Base-by-base conservation (phyloP, 2,888 invertebrate species). In the Nemotelus nigrinus region DNA sequence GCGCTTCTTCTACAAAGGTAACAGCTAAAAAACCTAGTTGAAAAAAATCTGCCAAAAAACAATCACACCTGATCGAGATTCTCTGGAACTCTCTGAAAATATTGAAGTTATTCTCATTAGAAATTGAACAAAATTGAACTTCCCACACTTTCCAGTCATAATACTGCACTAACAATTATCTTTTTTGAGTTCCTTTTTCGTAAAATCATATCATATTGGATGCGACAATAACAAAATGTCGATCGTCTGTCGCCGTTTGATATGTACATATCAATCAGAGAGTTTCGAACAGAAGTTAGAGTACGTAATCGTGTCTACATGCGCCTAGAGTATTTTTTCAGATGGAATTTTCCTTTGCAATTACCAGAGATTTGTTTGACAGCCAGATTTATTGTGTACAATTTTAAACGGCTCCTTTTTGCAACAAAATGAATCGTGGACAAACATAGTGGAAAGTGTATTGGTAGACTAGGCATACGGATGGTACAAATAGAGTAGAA, bases 361-460 rank as follows among this genome's bases (percentile, higher is more conserved):
- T 78, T 79, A 79, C 68, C 53, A 64, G 75, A 75, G 79, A 79
- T 78, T 79, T 79, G 78, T 77, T 25, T 79, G 79, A 78, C 79
- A 79, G 65, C 70, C 77, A 78, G 78, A 79, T 79, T 79, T 79
- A 79, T 79, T 78, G 78, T 78, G 79, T 79, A 74, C 71, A 78
- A 78, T 77, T 78, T 79, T 76, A 72, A 79, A 65, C 75, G 63
- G 64, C 47, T 67, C 50, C 70, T 70, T 77, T 76, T 77, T 70
- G 43, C 45, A 63, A 25, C 45, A 6, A 58, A 64, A 48, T 25
- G 64, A 50, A 75, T 75, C 53, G 64, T 44, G 39, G 8, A 10
- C 25, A 25, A 25, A 25, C 25, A 25, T 25, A 25, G 25, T 25
- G 25, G 25, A 25, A 25, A 25, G 25, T 25, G 25, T 25, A 25